A percentile compares a stretch with the other conserved stretches of the same genome.
phyloP scores from a whole-genome alignment of 30 jellyfish, hydroid and myxozoan species.

The Aurelia aurita region DNA sequence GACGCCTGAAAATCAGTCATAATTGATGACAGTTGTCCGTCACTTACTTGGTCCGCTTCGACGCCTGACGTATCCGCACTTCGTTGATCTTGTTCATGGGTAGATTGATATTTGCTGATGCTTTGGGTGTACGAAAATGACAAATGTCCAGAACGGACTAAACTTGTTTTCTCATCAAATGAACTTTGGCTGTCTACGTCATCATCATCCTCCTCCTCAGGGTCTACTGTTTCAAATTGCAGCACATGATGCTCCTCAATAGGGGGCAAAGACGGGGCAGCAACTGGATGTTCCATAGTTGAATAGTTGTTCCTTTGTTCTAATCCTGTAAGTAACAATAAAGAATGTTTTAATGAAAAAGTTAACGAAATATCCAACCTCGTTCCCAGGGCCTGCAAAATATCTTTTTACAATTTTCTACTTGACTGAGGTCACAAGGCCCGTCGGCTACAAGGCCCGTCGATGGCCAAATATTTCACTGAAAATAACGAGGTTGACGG shows the following conservation, averaged over 20 bases:
- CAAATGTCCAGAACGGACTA: constrained; percentile 49
- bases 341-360: no score
- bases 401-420: no score
- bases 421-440: no score
- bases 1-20: constrained; percentile 81
- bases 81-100: constrained; percentile 32
- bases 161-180: constrained; percentile 57
- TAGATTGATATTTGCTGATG: constrained; percentile 29
- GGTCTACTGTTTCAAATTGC: neutral
- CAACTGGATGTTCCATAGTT: constrained; percentile 28
- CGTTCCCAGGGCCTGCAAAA: no score
- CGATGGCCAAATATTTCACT: no score
- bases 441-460: no score
- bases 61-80: neutral
- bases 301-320: neutral
- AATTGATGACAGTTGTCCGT: constrained; percentile 7
- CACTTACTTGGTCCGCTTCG: neutral
- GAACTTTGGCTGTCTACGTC: constrained; percentile 10
- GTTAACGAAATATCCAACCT: no score
- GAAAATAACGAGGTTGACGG: no score
- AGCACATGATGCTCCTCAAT: constrained; percentile 28
- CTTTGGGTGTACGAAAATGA: constrained; percentile 67
- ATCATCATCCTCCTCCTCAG: constrained; percentile 3
- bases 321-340: neutral
- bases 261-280: constrained; percentile 36